phyloP scores from a whole-genome alignment of 1,140 invertebrate species.

The Trissolcus basalis region DNA sequence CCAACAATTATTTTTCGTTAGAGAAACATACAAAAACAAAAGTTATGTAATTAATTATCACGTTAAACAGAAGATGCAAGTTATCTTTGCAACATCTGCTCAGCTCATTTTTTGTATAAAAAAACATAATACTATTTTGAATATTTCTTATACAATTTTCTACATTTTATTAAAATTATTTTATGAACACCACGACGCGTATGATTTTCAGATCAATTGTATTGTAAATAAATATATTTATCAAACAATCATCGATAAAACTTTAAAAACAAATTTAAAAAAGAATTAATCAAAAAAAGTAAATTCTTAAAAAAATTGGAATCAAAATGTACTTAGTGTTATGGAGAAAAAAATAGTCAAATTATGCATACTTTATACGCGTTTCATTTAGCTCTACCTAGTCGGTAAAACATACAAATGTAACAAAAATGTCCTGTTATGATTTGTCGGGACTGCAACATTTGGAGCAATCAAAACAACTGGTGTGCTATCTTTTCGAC shows the following conservation, averaged over 20 bases:
- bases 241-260: background rate
- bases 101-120: background rate
- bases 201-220: no score
- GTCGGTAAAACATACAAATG: background rate
- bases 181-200: background rate
- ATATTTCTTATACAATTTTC: background rate
- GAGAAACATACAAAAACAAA: no score
- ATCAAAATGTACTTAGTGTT: no score
- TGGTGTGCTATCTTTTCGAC: constrained; percentile 81
- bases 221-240: no score
- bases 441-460: constrained; percentile 76
- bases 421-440: constrained; percentile 14
- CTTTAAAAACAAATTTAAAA: constrained; percentile 8
- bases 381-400: background rate
- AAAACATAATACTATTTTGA: background rate
- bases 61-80: background rate
- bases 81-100: background rate
- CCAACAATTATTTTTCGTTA: no score
- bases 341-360: no score
- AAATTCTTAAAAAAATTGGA: no score
- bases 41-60: no score
- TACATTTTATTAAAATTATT: background rate
- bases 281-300: no score
- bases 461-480: constrained; percentile 80
- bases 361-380: background rate